A percentile compares a stretch with the other conserved stretches of the same genome.
phyloP scores from a whole-genome alignment of 2,888 invertebrate genomes.

The Coenonympha glycerion region DNA sequence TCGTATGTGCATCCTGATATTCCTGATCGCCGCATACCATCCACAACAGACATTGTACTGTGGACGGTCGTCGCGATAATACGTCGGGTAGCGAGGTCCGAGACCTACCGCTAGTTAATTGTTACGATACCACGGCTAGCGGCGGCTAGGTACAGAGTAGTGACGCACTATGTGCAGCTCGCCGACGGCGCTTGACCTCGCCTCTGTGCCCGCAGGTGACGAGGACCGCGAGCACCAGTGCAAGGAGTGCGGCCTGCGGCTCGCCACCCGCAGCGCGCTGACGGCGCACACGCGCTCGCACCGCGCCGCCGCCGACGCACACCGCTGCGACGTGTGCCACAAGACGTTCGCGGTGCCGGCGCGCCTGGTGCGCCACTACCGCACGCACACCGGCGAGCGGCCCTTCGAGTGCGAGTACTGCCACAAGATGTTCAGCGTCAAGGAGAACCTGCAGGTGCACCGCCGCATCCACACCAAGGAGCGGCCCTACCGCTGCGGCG shows the following conservation, averaged over 20 bases:
- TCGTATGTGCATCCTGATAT: slow-evolving; percentile 68
- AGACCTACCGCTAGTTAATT: slow-evolving; percentile 10
- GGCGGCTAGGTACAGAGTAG: no score
- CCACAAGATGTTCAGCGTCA: slow-evolving; percentile 93
- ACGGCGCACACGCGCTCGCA: slow-evolving; percentile 80
- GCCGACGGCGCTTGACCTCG: slow-evolving; percentile 37
- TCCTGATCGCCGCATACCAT: slow-evolving; percentile 66
- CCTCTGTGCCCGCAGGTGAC: slow-evolving; percentile 67
- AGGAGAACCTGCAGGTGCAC: slow-evolving; percentile 93
- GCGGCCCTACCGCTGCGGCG: slow-evolving; percentile 91
- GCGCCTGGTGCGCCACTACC: slow-evolving; percentile 87
- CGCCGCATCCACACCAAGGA: slow-evolving; percentile 93
- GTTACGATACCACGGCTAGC: slow-evolving; percentile 3
- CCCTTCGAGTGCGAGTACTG: slow-evolving; percentile 95
- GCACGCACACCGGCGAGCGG: slow-evolving; percentile 93
- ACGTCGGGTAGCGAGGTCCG: slow-evolving; percentile 31
- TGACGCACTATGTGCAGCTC: slow-evolving; percentile 14
- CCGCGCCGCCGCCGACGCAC: slow-evolving; percentile 79
- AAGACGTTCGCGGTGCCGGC: slow-evolving; percentile 95
- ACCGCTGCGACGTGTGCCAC: slow-evolving; percentile 91
- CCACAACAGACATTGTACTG: slow-evolving; percentile 65
- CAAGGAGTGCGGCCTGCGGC: slow-evolving; percentile 83
- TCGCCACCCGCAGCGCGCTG: slow-evolving; percentile 84
- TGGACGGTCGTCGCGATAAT: slow-evolving; percentile 53
- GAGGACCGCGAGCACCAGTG: slow-evolving; percentile 75